Percentiles rank a stretch among this genome's conserved stretches.
These are phyloP conservation scores for Drosophila tsacasi DNA, from an alignment of 1,140 invertebrate species.

Conservation along the genomic window DNA sequence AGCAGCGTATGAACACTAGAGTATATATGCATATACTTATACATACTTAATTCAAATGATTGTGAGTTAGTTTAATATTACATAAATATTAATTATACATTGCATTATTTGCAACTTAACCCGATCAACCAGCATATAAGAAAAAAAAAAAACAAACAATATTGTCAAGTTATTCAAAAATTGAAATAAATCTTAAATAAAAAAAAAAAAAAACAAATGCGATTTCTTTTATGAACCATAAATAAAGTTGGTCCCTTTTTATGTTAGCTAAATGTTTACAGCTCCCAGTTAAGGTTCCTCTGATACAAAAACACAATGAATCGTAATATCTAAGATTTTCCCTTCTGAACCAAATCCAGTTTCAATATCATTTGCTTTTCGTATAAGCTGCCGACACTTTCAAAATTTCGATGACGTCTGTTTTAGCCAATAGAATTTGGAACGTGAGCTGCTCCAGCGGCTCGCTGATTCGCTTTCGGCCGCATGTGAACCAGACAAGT, in stretches of 20 bases:
- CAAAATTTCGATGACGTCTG: slow-evolving; percentile 28
- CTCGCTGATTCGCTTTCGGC: slow-evolving; percentile 1
- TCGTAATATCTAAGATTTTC: neutral
- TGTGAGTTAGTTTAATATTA: slow-evolving; percentile 84
- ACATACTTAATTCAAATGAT: slow-evolving; percentile 81
- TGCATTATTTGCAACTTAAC: slow-evolving; percentile 83
- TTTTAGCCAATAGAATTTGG: slow-evolving; percentile 11
- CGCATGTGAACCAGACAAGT: neutral
- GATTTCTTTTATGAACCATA: neutral
- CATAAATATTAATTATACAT: slow-evolving; percentile 82
- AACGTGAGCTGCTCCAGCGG: neutral
- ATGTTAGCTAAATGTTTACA: neutral
- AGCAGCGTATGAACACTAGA: slow-evolving; percentile 28
- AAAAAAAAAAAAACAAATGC: slow-evolving; percentile 30
- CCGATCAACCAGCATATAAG: slow-evolving; percentile 78
- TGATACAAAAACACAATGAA: neutral
- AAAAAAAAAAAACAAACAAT: slow-evolving; percentile 66
- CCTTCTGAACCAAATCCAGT: neutral
- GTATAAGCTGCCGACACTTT: neutral
- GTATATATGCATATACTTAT: slow-evolving; percentile 63
- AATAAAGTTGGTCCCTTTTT: neutral
- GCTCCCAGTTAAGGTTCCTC: neutral
- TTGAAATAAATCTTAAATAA: slow-evolving; percentile 67
- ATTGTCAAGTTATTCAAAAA: slow-evolving; percentile 83
- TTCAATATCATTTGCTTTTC: neutral